Conservation (phyloP, 2,888 invertebrate species). For the Clanis bilineata region DNA sequence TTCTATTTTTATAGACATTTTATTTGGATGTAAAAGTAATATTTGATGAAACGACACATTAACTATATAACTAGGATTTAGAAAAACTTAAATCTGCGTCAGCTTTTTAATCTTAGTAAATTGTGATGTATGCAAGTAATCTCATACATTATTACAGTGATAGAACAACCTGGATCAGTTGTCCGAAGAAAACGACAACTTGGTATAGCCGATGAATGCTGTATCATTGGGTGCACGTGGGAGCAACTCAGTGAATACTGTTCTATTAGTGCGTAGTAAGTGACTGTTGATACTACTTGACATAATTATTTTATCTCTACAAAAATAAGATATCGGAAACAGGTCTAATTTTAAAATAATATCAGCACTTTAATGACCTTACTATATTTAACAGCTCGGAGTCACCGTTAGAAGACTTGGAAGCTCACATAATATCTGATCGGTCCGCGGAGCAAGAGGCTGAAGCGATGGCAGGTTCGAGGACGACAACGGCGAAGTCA, state of each 20-base stretch:
- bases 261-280: slow-evolving; percentile 69
- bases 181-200: slow-evolving; percentile 60
- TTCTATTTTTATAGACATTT: too few species aligned
- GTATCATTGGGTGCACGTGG: slow-evolving; percentile 66
- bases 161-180: slow-evolving; percentile 62
- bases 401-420: slow-evolving; percentile 63
- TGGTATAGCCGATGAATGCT: slow-evolving; percentile 75
- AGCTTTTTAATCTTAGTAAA: neutral
- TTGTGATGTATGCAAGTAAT: neutral
- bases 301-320: neutral
- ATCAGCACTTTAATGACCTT: neutral
- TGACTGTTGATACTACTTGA: slow-evolving; percentile 10
- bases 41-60: too few species aligned
- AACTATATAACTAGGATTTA: too few species aligned
- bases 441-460: slow-evolving; percentile 59
- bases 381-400: slow-evolving; percentile 52
- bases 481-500: slow-evolving; percentile 34
- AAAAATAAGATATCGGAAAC: neutral
- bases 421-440: slow-evolving; percentile 71
- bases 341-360: neutral
- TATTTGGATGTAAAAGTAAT: too few species aligned
- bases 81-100: too few species aligned
- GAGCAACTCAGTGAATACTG: slow-evolving; percentile 71
- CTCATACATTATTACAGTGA: slow-evolving; percentile 42
- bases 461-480: slow-evolving; percentile 36